Evolutionary conservation across 2,797 vertebrate species (phyloP).

Genomic region (Pempheris klunzingeri): DNA sequence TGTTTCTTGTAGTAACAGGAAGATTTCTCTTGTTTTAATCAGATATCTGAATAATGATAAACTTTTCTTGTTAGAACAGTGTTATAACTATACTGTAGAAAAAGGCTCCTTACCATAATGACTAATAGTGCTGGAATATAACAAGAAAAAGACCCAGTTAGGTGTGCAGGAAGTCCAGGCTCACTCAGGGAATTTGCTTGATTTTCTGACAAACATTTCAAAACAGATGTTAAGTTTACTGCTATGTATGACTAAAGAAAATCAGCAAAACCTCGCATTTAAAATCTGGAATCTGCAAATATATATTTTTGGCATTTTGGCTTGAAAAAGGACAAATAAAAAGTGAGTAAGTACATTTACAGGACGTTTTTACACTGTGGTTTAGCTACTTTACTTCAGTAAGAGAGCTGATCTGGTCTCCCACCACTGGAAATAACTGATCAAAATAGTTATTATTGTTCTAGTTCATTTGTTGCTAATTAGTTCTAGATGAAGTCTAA

Average conservation of each 20-base stretch:
- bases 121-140: too few species aligned
- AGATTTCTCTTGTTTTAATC: not conserved
- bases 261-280: not conserved
- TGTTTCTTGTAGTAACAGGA: not conserved
- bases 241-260: not conserved
- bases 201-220: not conserved
- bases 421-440: not conserved
- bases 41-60: not conserved
- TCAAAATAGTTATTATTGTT: not conserved
- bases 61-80: too few species aligned
- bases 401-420: too few species aligned
- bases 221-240: not conserved
- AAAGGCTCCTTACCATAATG: too few species aligned
- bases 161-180: not conserved
- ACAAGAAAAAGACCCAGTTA: not conserved
- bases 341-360: too few species aligned
- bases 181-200: not conserved
- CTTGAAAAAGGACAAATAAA: not conserved
- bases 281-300: not conserved
- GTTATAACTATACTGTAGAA: too few species aligned
- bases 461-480: accelerated
- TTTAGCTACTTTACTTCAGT: too few species aligned
- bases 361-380: too few species aligned
- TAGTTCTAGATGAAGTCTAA: not conserved
- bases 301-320: slow-evolving; percentile 3